Base-by-base conservation (phyloP, 1,140 invertebrate species). In the Drosophila mauritiana region DNA sequence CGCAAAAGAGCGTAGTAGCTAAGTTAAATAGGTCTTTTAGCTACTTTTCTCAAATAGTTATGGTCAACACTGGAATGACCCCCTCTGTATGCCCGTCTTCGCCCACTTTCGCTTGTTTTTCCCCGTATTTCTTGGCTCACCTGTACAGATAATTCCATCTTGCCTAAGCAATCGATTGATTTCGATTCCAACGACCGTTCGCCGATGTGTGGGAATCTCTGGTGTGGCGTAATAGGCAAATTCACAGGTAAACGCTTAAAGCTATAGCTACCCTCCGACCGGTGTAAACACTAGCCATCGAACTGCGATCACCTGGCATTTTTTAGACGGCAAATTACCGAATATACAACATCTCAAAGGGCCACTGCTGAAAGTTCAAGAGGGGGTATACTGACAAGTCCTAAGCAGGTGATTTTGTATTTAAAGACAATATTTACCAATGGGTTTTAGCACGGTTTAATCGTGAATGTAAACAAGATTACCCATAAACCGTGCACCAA, bases 361-460 rank as follows among this genome's bases (percentile, higher is more conserved):
- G 40, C 56, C 11, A n/a, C 22, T 31, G 56, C 36, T 63, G 58
- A 67, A 63, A 67, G 63, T 67, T 67, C 58, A 67, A 64, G 17
- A 64, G 17, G 63, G 36, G 63, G 59, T n/a, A 12, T 64, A 49
- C 37, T 34, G 25, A 65, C 37, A 15, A 20, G 31, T 12, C 12
- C 4, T 12, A 51, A 34, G 25, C 48, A 31, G 11, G 11, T 52
- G 15, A 52, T 52, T 4, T 17, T 2, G 5, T 20, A 36, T 36
- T 15, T 15, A 20, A 36, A 12, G 10, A 36, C 34, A 52, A 52
- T 51, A 51, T 51, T 51, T 51, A 36, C 27, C 49, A 20, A 1
- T 51, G 49, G 49, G 49, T 17, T 51, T 51, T 3, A 17, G 49
- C 25, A 20, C 31, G 12, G 15, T 15, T 34, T 51, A 20, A 51